phyloP scores from a whole-genome alignment of 1,140 invertebrate species.

The Heliothis virescens region DNA sequence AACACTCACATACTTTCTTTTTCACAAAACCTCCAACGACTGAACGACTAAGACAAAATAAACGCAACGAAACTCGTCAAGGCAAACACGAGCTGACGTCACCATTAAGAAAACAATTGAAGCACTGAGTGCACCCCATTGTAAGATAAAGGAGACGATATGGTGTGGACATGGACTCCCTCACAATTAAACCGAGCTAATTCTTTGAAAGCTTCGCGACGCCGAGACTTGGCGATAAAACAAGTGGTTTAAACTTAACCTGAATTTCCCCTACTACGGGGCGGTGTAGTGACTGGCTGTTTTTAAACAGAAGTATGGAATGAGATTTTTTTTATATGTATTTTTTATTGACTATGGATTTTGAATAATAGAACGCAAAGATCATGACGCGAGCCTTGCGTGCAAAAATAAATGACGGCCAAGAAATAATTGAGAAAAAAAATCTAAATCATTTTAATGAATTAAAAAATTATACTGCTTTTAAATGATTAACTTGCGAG shows the following conservation, averaged over 20 bases:
- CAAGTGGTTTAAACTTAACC: slow-evolving; percentile 42
- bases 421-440: neutral
- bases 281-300: neutral
- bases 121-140: slow-evolving; percentile 8
- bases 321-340: neutral
- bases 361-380: too few species aligned
- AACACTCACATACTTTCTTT: too few species aligned
- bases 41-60: neutral
- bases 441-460: neutral
- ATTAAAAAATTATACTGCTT: too few species aligned
- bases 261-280: slow-evolving; percentile 27
- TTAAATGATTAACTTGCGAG: too few species aligned
- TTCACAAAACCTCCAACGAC: too few species aligned
- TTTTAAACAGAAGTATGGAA: neutral
- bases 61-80: neutral
- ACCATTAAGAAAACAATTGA: slow-evolving; percentile 28
- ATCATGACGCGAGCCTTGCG: too few species aligned
- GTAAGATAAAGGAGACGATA: slow-evolving; percentile 14
- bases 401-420: too few species aligned
- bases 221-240: slow-evolving; percentile 46
- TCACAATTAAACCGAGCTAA: slow-evolving; percentile 44
- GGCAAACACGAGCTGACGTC: neutral
- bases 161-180: slow-evolving; percentile 37
- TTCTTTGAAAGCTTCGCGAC: slow-evolving; percentile 46
- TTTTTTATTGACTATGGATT: neutral